Base-by-base conservation (phyloP, 2,888 invertebrate genomes). In the Pachydiplax longipennis region DNA sequence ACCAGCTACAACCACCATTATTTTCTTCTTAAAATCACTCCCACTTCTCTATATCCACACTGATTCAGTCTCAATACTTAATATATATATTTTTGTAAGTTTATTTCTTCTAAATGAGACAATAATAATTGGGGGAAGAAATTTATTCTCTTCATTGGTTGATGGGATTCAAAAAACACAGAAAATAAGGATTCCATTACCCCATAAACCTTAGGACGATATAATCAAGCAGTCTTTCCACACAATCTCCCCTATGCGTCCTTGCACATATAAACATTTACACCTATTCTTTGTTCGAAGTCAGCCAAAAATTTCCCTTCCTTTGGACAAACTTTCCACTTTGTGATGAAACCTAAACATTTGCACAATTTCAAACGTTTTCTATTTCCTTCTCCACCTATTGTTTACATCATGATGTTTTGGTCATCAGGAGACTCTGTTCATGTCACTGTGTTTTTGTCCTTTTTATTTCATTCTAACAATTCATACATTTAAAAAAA, bases 131-230 rank as follows among this genome's bases (percentile, higher is more conserved):
- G 73, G 73, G 73, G 73, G 73, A 31, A 31, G 31, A n/a, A 37
- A 12, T 58, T 37, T 35, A 37, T 37, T 12, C 35, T 87, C 58
- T 87, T 61, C 35, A 40, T 61, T 12, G 87, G 87, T 8, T 58
- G n/a, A 87, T 61, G 87, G 87, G 87, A 35, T 87, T 87, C 61
- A 65, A 82, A 87, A 87, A 37, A 87, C 37, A 87, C 87, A 87
- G 61, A 87, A 87, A 87, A 61, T 87, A 87, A 65, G 87, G 40
- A 87, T 65, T 87, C 87, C 37, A 87, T 61, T 87, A 87, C 65
- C 87, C 87, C 87, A 87, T 87, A 87, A 83, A 87, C 61, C 87
- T 87, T 87, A 87, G 87, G 87, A 87, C 87, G 87, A 87, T 87
- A 87, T 87, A 53, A 87, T 58, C 87, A 0, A 61, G 65, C 61